These are phyloP conservation scores for Lethocerus indicus DNA, from an alignment of 1,140 invertebrate genomes.

Conservation along the genomic window DNA sequence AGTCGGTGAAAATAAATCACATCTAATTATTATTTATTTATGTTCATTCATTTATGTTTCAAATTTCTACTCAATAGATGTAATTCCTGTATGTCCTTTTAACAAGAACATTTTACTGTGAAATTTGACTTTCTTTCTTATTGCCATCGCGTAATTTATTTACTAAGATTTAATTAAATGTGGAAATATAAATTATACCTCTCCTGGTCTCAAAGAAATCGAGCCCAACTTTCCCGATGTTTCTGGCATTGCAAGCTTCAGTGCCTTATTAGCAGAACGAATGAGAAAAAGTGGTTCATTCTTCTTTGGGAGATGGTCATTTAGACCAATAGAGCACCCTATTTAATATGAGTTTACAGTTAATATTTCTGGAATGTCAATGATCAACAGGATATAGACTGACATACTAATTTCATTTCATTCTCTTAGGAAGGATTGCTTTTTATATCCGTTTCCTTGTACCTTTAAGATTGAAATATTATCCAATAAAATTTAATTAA, in stretches of 20 bases:
- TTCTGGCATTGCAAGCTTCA: not conserved
- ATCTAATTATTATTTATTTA: not conserved
- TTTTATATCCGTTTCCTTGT: no score
- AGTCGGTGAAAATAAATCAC: no score
- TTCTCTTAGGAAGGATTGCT: no score
- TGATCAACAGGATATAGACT: no score
- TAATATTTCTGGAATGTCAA: no score
- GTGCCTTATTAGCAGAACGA: not conserved
- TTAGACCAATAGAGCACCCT: slow-evolving; percentile 8
- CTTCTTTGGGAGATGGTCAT: slow-evolving; percentile 11
- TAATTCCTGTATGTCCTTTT: not conserved
- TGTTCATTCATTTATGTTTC: not conserved
- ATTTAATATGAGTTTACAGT: no score
- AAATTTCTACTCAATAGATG: not conserved
- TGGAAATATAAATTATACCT: slow-evolving; percentile 3
- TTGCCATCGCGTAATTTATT: not conserved
- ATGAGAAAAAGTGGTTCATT: slow-evolving; percentile 12
- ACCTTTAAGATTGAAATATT: no score
- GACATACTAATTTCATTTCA: no score
- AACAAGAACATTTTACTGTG: not conserved
- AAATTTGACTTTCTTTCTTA: not conserved
- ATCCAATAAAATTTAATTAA: no score
- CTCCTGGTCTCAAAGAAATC: not conserved
- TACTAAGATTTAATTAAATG: not conserved
- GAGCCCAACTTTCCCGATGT: not conserved